Evolutionary conservation across 2,113 vertebrate species (phyloP), one percentile per base, ranked within the genome.

Genomic region (Burhinus bistriatus): DNA sequence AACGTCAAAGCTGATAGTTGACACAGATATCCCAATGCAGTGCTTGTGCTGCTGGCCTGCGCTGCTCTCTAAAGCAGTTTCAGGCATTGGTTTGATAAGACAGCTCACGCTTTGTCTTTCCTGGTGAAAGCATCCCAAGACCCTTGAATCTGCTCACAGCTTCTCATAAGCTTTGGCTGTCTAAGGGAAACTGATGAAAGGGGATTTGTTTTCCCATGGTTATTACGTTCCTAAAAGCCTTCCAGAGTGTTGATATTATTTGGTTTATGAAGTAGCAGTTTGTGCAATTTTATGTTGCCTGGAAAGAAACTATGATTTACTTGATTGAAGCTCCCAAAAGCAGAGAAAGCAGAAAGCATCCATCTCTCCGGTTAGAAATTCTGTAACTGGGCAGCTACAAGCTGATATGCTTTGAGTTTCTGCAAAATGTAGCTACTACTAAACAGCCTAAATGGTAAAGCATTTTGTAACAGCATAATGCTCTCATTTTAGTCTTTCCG

Each of bases 251-350:
- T 81, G 86, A 18, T 88, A 21, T 89, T 88, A 80, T 83, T 90
- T 95, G 12, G 71, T 89, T 94, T 92, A 81, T 89, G 83, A 95
- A 90, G 51, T 70, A 81, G 71, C 65, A 66, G 71, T 90, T 97
- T 77, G 71, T 86, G 86, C 76, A 47, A 11, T 93, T 88, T 89
- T 77, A 86, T 34, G 64, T 86, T 83, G 59, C 80, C 65, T 84
- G n/a, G 83, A 87, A 94, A 95, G 80, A 89, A 93, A 23, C 54
- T 3, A 7, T 52, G n/a, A 87, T 90, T 95, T 90, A 66, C 64
- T 86, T 34, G 19, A 92, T 15, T 83, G 88, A 78, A 86, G 36
- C 69, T 96, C 64, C 88, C 59, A 54, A 78, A 97, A 58, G n/a
- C 75, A 68, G 45, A 70, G 83, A 78, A 87, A 34, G 68, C 65